A percentile compares a stretch with the other conserved stretches of the same genome.
These are phyloP conservation scores for Drusus annulatus DNA, from an alignment of 1,140 invertebrate species.

Conservation along the genomic window DNA sequence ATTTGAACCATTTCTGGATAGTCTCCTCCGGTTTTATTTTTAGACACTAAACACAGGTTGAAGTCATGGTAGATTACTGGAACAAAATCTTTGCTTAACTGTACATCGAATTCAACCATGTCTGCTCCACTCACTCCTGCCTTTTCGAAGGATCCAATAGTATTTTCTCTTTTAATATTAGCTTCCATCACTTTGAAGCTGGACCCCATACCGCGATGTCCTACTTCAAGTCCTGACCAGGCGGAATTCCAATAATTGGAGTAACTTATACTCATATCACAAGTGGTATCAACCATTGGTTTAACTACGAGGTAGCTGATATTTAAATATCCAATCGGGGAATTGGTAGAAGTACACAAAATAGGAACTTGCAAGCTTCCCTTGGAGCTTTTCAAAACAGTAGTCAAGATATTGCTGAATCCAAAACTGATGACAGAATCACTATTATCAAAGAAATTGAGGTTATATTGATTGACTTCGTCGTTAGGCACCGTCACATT, in stretches of 20 bases:
- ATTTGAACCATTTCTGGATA: slow-evolving; percentile 87
- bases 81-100: slow-evolving; percentile 93
- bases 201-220: slow-evolving; percentile 89
- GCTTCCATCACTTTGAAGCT: slow-evolving; percentile 68
- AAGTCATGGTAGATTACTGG: slow-evolving; percentile 98
- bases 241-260: slow-evolving; percentile 88
- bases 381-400: slow-evolving; percentile 80
- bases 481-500: slow-evolving; percentile 83
- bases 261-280: slow-evolving; percentile 87
- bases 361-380: slow-evolving; percentile 86
- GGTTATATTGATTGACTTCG: slow-evolving; percentile 81
- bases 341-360: slow-evolving; percentile 85
- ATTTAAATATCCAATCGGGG: slow-evolving; percentile 84
- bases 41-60: slow-evolving; percentile 91
- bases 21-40: slow-evolving; percentile 83
- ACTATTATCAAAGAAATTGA: slow-evolving; percentile 76
- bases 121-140: slow-evolving; percentile 92
- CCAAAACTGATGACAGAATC: slow-evolving; percentile 82
- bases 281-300: slow-evolving; percentile 81
- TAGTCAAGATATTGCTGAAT: slow-evolving; percentile 85
- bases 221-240: slow-evolving; percentile 90
- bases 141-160: slow-evolving; percentile 91
- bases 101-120: slow-evolving; percentile 97
- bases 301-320: slow-evolving; percentile 79
- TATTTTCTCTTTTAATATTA: slow-evolving; percentile 90